Conservation (phyloP, 53 echinoderm and acorn worm genomes). For the Apostichopus leukothele region DNA sequence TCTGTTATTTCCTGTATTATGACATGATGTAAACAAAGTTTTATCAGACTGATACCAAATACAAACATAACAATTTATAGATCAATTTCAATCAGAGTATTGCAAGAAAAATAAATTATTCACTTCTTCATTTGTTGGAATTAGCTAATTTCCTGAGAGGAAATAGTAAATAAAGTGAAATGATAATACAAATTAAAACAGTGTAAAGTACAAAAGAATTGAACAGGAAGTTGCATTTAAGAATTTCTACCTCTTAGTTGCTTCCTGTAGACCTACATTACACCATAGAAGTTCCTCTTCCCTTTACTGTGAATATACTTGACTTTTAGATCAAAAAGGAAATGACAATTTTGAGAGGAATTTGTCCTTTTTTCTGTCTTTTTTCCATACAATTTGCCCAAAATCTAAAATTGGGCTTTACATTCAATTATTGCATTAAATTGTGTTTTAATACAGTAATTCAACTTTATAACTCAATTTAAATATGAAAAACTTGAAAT, state of each 20-base stretch:
- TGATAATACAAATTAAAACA: neutral
- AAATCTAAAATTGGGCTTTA: too few species aligned
- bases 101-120: slow-evolving; percentile 10
- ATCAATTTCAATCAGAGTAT: neutral
- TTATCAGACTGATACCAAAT: neutral
- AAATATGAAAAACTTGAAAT: too few species aligned
- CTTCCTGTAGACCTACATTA: too few species aligned
- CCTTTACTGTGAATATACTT: too few species aligned
- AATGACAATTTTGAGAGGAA: slow-evolving; percentile 10
- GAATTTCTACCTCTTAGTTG: too few species aligned
- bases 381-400: too few species aligned
- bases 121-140: neutral
- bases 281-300: too few species aligned
- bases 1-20: neutral
- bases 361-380: neutral
- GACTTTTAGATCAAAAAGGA: neutral
- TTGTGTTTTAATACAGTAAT: too few species aligned
- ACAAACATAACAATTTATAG: neutral
- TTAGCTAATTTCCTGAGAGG: slow-evolving; percentile 34
- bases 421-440: too few species aligned
- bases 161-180: neutral
- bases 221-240: too few species aligned
- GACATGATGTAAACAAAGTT: slow-evolving; percentile 15
- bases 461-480: too few species aligned
- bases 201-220: neutral